Base-by-base conservation (phyloP, 2,888 invertebrate genomes). In the Monopis laevigella region DNA sequence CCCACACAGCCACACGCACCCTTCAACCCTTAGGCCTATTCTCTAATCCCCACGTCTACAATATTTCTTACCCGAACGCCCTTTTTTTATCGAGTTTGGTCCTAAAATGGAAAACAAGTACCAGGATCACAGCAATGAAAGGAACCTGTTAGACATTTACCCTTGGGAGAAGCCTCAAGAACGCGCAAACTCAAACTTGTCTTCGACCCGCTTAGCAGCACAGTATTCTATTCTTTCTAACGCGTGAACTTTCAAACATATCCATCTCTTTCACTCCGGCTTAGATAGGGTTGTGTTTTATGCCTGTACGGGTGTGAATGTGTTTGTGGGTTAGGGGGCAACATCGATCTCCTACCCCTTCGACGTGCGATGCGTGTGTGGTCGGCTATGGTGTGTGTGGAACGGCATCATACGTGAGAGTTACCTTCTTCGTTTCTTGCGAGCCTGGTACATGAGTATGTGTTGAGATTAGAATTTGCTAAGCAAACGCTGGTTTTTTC, bases 51-150 rank as follows among this genome's bases (percentile, higher is more conserved):
- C 29, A 12, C 11, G 24, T n/a, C 17, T 17, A 39, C 11, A 14
- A 26, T 16, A 14, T 14, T 5, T 54, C 56, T 53, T 56, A 53
- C 58, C 55, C 48, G 51, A 55, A 47, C 58, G 77, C 78, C 80
- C 77, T 78, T 80, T 78, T n/a, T 80, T 80, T 78, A 73, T 71
- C 61, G 61, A 75, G 74, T 80, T 80, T 80, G 78, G 80, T 78
- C 80, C 80, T 78, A 80, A 80, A 80, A 78, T 80, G 80, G 77
- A 78, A 80, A 80, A 77, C 80, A 75, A 66, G 55, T 74, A 80
- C 77, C 69, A 77, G 78, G 80, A 49, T 51, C 46, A 34, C 70
- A 78, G 69, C 64, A 46, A 43, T 47, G 42, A 38, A 44, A 40
- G 64, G 64, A 50, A 66, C 69, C 66, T 49, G 51, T 51, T 52